Evolutionary conservation across 2,888 invertebrate species (phyloP), one percentile per base, ranked within the genome.

Genomic region (Pycnomerus fuliginosus): DNA sequence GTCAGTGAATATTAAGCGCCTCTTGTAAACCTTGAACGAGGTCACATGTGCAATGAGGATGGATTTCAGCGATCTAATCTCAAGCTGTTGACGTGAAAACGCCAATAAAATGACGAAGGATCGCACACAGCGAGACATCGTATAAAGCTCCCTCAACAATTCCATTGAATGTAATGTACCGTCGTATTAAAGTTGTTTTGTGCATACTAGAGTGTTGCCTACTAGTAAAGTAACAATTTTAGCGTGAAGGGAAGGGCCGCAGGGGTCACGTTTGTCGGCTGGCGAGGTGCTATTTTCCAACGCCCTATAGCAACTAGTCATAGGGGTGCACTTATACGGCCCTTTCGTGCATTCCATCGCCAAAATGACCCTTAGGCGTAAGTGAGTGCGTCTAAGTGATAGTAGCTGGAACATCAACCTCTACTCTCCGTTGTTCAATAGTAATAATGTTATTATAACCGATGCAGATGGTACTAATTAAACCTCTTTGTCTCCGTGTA

Each of bases 291-390:
- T 50, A 52, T 55, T 55, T 52, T 45, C 42, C 38, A 44, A 34
- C 42, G 43, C 22, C 48, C 46, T 44, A 43, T 42, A 44, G 41
- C 45, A 53, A 54, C 51, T 57, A 53, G 55, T 48, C 57, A 51
- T 52, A 47, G 43, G 57, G 57, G 57, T 53, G 55, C 50, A 36
- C 45, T 57, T 55, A 29, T 23, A 17, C 10, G 22, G 35, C 39
- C 50, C 52, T 55, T 35, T 41, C 33, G 44, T 37, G 51, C 34
- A 39, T 51, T 42, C 36, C 39, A 31, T 33, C 44, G 32, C 30
- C 41, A 32, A 30, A 49, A 55, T 45, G 47, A 42, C 52, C 52
- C 49, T 50, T 48, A 36, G 44, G 44, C 44, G 44, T 36, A 53
- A 52, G 44, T 47, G 49, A 45, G 47, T 52, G 44, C 42, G 30